Evolutionary conservation across 2,888 invertebrate species (phyloP).

Genomic region (Eupithecia exiguata): DNA sequence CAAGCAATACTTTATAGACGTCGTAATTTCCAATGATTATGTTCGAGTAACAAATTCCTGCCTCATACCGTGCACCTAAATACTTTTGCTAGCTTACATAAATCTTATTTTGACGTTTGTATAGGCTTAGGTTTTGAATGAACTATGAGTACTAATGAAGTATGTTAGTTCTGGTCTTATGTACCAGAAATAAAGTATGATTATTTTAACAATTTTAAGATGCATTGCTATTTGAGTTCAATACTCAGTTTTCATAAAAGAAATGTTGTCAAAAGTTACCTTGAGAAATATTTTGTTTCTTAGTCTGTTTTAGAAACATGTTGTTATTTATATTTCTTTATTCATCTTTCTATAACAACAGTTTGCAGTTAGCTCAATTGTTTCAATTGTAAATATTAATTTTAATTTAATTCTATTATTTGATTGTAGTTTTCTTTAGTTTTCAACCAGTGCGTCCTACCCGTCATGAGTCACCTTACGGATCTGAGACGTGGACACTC

Average conservation of each 20-base stretch:
- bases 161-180: too few relatives aligned
- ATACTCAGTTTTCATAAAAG: neutral
- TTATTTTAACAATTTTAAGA: neutral
- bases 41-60: slow-evolving; percentile 30
- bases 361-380: too few relatives aligned
- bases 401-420: too few relatives aligned
- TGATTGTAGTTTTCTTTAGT: too few relatives aligned
- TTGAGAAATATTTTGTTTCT: neutral
- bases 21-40: slow-evolving; percentile 22
- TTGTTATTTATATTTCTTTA: neutral
- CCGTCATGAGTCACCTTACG: too few relatives aligned
- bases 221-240: neutral
- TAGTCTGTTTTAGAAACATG: neutral
- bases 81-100: slow-evolving; percentile 13
- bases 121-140: neutral
- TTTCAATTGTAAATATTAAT: too few relatives aligned
- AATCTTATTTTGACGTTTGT: slow-evolving; percentile 6
- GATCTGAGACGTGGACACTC: too few relatives aligned
- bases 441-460: too few relatives aligned
- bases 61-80: slow-evolving; percentile 29
- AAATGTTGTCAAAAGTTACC: neutral
- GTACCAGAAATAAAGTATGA: neutral
- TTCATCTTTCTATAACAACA: too few relatives aligned
- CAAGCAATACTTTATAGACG: slow-evolving; percentile 28
- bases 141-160: neutral